phyloP scores from a whole-genome alignment of 2,113 vertebrate genomes.

The Thinocorus orbignyianus region DNA sequence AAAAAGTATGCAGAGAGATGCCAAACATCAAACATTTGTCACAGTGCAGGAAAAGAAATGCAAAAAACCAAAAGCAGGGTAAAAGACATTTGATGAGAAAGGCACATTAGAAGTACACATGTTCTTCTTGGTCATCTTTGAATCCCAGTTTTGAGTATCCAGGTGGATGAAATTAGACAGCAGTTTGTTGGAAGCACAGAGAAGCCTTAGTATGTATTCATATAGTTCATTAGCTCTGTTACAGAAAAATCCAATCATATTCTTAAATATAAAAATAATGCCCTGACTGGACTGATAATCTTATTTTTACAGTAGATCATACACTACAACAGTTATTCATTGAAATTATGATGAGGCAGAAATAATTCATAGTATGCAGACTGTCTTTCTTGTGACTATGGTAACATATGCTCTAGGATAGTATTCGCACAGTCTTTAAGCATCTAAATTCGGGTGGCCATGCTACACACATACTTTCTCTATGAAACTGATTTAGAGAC shows the following conservation, averaged over 20 bases:
- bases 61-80: background rate
- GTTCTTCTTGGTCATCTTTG: background rate
- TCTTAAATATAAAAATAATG: constrained; percentile 12
- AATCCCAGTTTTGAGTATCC: background rate
- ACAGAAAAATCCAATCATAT: background rate
- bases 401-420: background rate
- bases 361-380: background rate
- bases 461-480: background rate
- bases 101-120: background rate
- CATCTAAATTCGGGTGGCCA: constrained; percentile 11
- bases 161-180: background rate
- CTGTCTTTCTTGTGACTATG: constrained; percentile 18
- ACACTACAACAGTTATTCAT: background rate
- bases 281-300: constrained; percentile 11
- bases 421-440: constrained; percentile 1
- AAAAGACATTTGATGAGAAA: background rate
- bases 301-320: background rate
- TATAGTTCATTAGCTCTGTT: background rate
- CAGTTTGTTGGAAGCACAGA: background rate
- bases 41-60: background rate
- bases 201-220: background rate
- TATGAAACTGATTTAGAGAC: background rate
- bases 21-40: background rate
- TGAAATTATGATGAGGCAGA: constrained; percentile 8
- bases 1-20: background rate